Evolutionary conservation across 2,113 vertebrate species (phyloP), one percentile per base, ranked within the genome.

Genomic region (Furnarius figulus): DNA sequence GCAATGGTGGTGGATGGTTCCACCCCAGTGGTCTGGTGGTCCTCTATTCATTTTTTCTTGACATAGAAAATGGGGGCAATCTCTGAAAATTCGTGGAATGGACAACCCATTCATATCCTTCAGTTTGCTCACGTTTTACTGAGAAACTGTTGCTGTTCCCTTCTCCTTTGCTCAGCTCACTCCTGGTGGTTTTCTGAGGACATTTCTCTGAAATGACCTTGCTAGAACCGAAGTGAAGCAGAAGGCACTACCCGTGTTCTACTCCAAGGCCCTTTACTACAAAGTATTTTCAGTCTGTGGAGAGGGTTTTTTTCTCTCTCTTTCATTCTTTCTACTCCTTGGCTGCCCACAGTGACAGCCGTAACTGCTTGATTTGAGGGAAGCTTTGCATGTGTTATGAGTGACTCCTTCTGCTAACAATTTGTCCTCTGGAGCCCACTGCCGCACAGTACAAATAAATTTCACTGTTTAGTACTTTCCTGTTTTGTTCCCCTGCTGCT

Each of bases 371-470:
- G 92, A 86, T 89, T 90, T 93, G 83, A 93, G 73, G 87, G 49
- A 90, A 89, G 65, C 37, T 91, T 94, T 70, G 73, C 81, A 46
- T 87, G 94, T 78, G 28, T 58, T 93, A 13, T 44, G 70, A 94
- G 79, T 87, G 76, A 65, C 56, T 94, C 79, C 85, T 94, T 86
- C 92, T 94, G 95, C 86, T 96, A 95, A 86, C 95, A 95, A 56
- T 96, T 92, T 96, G 79, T 92, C 85, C 83, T 94, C 73, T 93
- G 85, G 77, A 96, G 79, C 63, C 71, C 58, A 25, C 82, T 94
- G 63, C 81, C 10, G 4, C 63, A 67, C 65, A 55, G 46, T 78
- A 70, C 88, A 96, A 97, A 96, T 96, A 96, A 86, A 84, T 91
- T 83, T 91, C 72, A 67, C 63, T 90, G 68, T 88, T 92, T 61